Percentiles rank a stretch among this genome's conserved stretches.
phyloP scores from a whole-genome alignment of 2,888 invertebrate genomes.

The Macrosoma leucophasiata region DNA sequence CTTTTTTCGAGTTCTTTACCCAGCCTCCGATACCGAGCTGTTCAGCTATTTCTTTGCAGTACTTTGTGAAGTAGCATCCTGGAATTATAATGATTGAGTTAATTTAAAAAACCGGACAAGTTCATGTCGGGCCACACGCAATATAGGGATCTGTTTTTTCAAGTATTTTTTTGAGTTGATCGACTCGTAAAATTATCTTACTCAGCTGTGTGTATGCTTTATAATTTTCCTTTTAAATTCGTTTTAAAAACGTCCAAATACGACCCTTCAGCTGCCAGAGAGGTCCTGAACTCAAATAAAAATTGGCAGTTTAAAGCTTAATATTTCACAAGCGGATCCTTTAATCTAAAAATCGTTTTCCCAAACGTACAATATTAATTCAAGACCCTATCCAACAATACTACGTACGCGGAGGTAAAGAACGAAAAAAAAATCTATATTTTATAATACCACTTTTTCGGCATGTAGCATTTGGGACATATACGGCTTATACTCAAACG shows the following conservation, averaged over 20 bases:
- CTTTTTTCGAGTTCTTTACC: slow-evolving; percentile 93
- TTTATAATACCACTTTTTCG: too few species aligned
- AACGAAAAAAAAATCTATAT: too few species aligned
- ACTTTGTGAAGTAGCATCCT: slow-evolving; percentile 93
- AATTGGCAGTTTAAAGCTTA: neutral
- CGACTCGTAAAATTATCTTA: neutral
- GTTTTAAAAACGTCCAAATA: neutral
- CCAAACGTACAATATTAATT: too few species aligned
- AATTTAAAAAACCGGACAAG: neutral
- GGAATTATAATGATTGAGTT: slow-evolving; percentile 23
- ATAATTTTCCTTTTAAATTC: neutral
- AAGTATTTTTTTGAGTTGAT: slow-evolving; percentile 1
- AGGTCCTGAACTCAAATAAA: neutral
- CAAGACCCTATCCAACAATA: too few species aligned
- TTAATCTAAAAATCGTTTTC: too few species aligned
- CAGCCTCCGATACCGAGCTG: slow-evolving; percentile 88
- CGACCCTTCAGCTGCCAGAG: neutral
- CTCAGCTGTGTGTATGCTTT: too few species aligned
- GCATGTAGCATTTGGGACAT: too few species aligned
- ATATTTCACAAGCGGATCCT: too few species aligned
- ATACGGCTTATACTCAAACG: too few species aligned
- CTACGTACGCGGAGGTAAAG: too few species aligned
- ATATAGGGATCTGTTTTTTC: slow-evolving; percentile 1
- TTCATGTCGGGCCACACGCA: too few species aligned
- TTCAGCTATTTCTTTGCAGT: slow-evolving; percentile 86